phyloP scores from a whole-genome alignment of 2,888 invertebrate species.

The Dexiosoma caninum region DNA sequence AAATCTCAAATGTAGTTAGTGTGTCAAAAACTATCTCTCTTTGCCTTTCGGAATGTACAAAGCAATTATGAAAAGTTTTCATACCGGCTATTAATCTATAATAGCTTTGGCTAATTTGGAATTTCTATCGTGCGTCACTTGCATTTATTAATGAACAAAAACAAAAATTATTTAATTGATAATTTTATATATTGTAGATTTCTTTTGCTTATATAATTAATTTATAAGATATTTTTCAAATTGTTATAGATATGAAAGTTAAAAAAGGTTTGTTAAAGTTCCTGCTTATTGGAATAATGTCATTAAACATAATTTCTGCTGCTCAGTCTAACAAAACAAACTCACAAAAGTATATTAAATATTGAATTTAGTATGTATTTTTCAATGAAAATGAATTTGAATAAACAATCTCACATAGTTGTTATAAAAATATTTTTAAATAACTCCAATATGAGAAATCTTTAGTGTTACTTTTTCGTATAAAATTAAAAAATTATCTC shows the following conservation, averaged over 20 bases:
- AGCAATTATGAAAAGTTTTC: slow-evolving; percentile 3
- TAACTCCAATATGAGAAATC: too few relatives aligned
- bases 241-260: slow-evolving; percentile 54
- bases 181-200: slow-evolving; percentile 35
- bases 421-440: background rate
- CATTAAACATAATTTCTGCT: slow-evolving; percentile 37
- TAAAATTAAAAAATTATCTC: too few relatives aligned
- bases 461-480: too few relatives aligned
- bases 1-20: slow-evolving; percentile 45
- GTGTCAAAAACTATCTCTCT: background rate
- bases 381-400: slow-evolving; percentile 23
- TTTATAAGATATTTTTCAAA: slow-evolving; percentile 53
- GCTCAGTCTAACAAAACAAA: slow-evolving; percentile 47
- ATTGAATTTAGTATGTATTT: slow-evolving; percentile 45
- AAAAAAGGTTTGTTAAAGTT: slow-evolving; percentile 52
- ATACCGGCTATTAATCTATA: background rate
- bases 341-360: slow-evolving; percentile 47
- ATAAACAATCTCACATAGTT: slow-evolving; percentile 28
- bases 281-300: slow-evolving; percentile 56
- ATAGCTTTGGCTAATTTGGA: slow-evolving; percentile 7
- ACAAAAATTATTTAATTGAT: slow-evolving; percentile 29
- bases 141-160: slow-evolving; percentile 46
- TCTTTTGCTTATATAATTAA: slow-evolving; percentile 51
- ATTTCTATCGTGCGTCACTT: slow-evolving; percentile 38
- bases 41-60: slow-evolving; percentile 11